Evolutionary conservation across 2,888 invertebrate genomes (phyloP), one percentile per base, ranked within the genome.

Genomic region (Eupithecia tripunctaria): DNA sequence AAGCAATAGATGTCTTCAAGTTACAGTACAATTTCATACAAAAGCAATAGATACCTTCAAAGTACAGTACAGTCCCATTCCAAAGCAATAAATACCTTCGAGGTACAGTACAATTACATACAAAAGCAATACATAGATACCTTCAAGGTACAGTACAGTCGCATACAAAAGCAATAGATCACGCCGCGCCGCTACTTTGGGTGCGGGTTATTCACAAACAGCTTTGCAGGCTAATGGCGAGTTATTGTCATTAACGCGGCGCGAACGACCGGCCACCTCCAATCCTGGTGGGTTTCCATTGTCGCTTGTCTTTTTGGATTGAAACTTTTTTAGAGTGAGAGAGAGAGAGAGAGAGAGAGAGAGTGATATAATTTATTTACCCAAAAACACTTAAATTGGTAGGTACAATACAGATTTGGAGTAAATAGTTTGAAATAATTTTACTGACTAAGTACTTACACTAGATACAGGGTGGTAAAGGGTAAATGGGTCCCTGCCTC

Each of bases 181-280:
- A 74, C 73, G 1, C 12, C 56, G 74, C 73, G 64, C 63, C 67
- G 79, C 76, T 78, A 78, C 73, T 77, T 77, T 76, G 51, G 67
- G 75, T 43, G 56, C 72, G 69, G 70, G 74, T 74, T 75, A 75
- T 76, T 77, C 76, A 76, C 77, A 78, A 74, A 80, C 76, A 77
- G 80, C 78, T 81, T 83, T 80, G 80, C 78, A 71, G 80, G 85
- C 87, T 89, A 88, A 90, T 89, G 84, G 88, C 88, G 83, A 91
- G 91, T 91, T 91, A 90, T 91, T 91, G 89, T 91, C 90, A 91
- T 91, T 91, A 91, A 89, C 88, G 88, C 85, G 80, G 81, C 83
- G 79, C 84, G 82, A 78, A 81, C 70, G 41, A 82, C 81, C 81
- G 82, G 84, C 82, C 86, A 87, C 87, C 89, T 87, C 84, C 83